Evolutionary conservation across 2,797 vertebrate genomes (phyloP), one percentile per base, ranked within the genome.

Genomic region (Moxostoma hubbsi): DNA sequence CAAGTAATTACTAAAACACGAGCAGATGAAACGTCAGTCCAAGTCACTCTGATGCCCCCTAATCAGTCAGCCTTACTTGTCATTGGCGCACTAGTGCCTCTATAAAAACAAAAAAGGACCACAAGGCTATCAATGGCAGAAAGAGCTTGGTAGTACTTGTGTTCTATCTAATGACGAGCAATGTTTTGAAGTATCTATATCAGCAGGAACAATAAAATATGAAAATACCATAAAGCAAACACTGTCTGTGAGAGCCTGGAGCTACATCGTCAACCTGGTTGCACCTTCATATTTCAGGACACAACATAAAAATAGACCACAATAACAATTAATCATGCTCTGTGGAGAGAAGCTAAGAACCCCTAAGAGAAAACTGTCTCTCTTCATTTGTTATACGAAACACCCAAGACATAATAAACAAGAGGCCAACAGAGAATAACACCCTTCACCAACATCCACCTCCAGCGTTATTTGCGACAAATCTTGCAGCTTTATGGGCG

Each of bases 1-100:
- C 82, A 88, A 91, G 92, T 92, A 91, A 91, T 93, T 89, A 92
- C 87, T 89, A 86, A 62, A 87, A 87, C 87, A 82, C 50, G 36
- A 87, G 88, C 86, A 90, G 89, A 91, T 91, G 85, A 90, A 90
- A 90, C 89, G 88, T 89, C 88, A 89, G 73, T 88, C 85, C 76
- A 63, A 83, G 88, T 89, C 80, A 82, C 50, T 87, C 84, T 5
- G 7, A 36, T 64, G 79, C 77, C 75, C 46, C 81, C 81, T 86
- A 81, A 82, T 59, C 65, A 63, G 66, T 63, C 58, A 49, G 24
- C 50, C 49, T 50, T 11, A 10, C 73, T 66, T 67, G 62, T 61
- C 36, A 5, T 36, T 0, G 5, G 36, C 65, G n/a, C 54, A 71
- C 36, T 70, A 54, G 76, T 51, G 2, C 13, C 13, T 54, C 66